A percentile compares a stretch with the other conserved stretches of the same genome.
Evolutionary conservation across 1,140 invertebrate species (phyloP).

Genomic region (Hesperophylax magnus): DNA sequence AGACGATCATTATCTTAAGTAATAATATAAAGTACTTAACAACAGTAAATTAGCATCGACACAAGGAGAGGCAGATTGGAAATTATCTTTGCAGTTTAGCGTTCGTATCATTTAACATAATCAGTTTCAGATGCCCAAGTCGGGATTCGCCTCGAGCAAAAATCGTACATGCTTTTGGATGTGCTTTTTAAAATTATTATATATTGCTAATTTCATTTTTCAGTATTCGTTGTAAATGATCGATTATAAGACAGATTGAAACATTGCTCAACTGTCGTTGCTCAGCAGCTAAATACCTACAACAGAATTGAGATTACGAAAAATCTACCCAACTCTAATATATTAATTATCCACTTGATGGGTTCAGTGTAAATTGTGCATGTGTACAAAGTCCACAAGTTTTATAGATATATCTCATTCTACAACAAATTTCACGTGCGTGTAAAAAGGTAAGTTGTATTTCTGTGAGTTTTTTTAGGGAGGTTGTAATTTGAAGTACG

Average conservation of each 20-base stretch:
- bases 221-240: not conserved
- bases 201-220: not conserved
- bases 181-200: not conserved
- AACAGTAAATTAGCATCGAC: not conserved
- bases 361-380: not conserved
- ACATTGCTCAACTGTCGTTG: conserved; percentile 22
- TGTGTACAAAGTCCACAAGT: conserved; percentile 5
- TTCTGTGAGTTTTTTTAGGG: not conserved
- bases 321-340: conserved; percentile 12
- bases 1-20: conserved; percentile 5
- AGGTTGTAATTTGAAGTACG: not conserved
- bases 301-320: conserved; percentile 20
- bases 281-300: conserved; percentile 17
- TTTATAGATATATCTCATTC: too few relatives aligned
- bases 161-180: not conserved
- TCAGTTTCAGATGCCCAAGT: not conserved
- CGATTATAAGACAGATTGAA: not conserved
- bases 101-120: not conserved
- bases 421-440: not conserved
- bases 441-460: not conserved
- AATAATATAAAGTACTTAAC: not conserved
- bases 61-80: not conserved
- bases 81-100: not conserved
- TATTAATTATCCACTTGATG: conserved; percentile 37
- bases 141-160: not conserved